Percentiles rank a stretch among this genome's conserved stretches.
phyloP scores from a whole-genome alignment of 2,888 invertebrate genomes.

The Psococerastis gibbosa region DNA sequence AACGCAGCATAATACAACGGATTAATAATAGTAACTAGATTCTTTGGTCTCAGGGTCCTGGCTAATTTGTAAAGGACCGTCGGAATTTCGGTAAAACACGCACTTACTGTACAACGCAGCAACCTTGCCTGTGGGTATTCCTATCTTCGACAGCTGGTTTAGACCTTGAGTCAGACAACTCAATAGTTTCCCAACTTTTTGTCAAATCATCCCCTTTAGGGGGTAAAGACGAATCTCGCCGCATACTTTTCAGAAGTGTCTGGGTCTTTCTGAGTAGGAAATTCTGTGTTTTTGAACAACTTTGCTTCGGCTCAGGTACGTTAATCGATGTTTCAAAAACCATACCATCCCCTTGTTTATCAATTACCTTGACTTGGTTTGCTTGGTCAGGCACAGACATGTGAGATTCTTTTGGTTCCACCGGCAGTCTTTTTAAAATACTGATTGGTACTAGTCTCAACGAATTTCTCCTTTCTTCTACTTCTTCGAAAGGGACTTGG shows the following conservation, averaged over 20 bases:
- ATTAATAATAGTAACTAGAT: too few relatives aligned
- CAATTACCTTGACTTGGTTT: too few relatives aligned
- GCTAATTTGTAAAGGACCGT: too few relatives aligned
- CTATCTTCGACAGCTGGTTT: background rate
- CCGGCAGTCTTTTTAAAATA: slow-evolving; percentile 4
- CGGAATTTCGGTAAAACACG: too few relatives aligned
- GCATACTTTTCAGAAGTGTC: background rate
- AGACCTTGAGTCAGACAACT: background rate
- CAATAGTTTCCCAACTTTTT: slow-evolving; percentile 2
- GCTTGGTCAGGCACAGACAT: background rate
- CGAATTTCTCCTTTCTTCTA: background rate
- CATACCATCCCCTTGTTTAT: background rate
- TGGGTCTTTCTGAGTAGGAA: background rate
- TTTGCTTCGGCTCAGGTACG: background rate
- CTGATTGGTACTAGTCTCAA: too few relatives aligned
- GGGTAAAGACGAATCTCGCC: background rate
- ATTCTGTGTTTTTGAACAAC: background rate
- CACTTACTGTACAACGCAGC: background rate
- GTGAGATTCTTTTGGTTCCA: slow-evolving; percentile 1
- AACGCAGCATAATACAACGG: too few relatives aligned
- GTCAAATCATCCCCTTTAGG: background rate
- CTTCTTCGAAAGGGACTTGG: background rate
- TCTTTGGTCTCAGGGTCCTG: too few relatives aligned
- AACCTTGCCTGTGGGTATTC: background rate
- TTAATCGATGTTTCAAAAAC: background rate